A percentile compares a stretch with the other conserved stretches of the same genome.
Conservation (phyloP, 2,888 invertebrate species). For the Amphipoea lucens region DNA sequence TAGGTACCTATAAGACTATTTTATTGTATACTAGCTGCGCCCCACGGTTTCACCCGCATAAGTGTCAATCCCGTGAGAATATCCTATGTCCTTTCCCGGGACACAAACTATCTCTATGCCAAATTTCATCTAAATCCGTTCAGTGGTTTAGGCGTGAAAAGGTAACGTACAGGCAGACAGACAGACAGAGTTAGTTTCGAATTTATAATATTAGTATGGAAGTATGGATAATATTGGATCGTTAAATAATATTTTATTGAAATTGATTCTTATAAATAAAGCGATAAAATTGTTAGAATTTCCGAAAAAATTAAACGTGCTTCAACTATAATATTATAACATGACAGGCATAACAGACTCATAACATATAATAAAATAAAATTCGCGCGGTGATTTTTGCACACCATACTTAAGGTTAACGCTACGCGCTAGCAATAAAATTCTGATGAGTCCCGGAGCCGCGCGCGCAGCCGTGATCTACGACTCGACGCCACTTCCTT, state of each 20-base stretch:
- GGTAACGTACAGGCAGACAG: no score
- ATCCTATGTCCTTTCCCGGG: no score
- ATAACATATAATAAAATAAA: conserved; percentile 7
- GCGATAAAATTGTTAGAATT: background rate
- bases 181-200: no score
- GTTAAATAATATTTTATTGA: background rate
- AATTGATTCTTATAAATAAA: background rate
- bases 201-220: no score
- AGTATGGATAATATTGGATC: no score
- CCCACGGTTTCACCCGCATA: no score
- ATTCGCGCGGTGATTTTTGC: conserved; percentile 41
- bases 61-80: no score
- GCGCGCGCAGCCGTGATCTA: conserved; percentile 69
- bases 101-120: no score
- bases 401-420: conserved; percentile 60
- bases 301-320: background rate
- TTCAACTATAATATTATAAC: background rate
- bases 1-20: no score
- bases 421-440: conserved; percentile 66
- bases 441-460: conserved; percentile 70
- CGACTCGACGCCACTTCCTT: conserved; percentile 76
- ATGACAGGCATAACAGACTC: no score
- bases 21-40: background rate
- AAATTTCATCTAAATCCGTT: no score
- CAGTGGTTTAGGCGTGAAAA: no score